Evolutionary conservation across 2,113 vertebrate species (phyloP), one percentile per base, ranked within the genome.

Genomic region (Phrynocephalus versicolor): DNA sequence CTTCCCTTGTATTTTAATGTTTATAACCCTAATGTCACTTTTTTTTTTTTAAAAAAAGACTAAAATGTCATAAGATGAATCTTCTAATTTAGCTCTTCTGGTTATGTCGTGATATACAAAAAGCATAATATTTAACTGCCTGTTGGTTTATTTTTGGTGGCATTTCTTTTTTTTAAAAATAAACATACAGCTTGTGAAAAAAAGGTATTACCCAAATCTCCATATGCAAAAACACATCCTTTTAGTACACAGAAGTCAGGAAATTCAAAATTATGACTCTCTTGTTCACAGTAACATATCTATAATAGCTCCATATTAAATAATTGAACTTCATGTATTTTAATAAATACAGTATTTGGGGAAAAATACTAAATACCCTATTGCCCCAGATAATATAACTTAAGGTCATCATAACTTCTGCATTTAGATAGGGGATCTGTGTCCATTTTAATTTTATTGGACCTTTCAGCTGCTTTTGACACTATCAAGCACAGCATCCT

Each of bases 261-360:
- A 91, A 92, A 88, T 78, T 35, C 67, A 81, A 92, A 93, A 78
- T 35, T 82, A 25, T 0, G 80, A 75, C 70, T 78, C 25, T 64
- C 74, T 39, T 4, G 78, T 27, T 64, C 88, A 83, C 85, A 74
- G 89, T 80, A 87, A 85, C 82, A 55, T 25, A n/a, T 0, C 0
- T 41, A 79, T 79, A 33, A 69, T 88, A 71, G 21, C 23, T 71
- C 55, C 60, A 70, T 78, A 90, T 76, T 88, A 33, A 87, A 91
- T 80, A 6, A 82, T 69, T 82, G 37, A 62, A 45, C 51, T 58
- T 82, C 86, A 84, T 55, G 89, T 51, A 51, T 51, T 51, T 51
- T 51, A 51, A 51, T 51, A 80, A 39, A 21, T 35, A 88, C 83
- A 83, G 23, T 55, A 84, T 33, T 85, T n/a, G 65, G 33, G 45